Percentiles rank a stretch among this genome's conserved stretches.
phyloP scores from a whole-genome alignment of 2,888 invertebrate genomes.

The Halocaridina rubra region DNA sequence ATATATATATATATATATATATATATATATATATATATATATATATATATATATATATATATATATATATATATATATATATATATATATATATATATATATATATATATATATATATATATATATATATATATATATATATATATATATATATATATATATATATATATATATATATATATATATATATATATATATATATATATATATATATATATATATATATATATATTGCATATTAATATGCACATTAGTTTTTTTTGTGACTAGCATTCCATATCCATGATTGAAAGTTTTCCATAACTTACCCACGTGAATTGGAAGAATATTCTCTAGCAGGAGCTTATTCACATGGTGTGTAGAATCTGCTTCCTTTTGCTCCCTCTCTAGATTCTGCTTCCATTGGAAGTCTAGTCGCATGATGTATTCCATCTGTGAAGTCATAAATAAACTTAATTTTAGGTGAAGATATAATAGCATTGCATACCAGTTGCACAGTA shows the following conservation, averaged over 20 bases:
- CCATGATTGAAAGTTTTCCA: background rate
- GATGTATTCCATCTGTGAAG: slow-evolving; percentile 80
- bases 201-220: background rate
- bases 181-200: background rate
- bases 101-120: slow-evolving; percentile 11
- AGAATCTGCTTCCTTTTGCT: slow-evolving; percentile 87
- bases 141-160: background rate
- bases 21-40: background rate
- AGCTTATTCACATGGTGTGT: slow-evolving; percentile 89
- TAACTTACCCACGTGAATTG: slow-evolving; percentile 84
- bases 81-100: background rate
- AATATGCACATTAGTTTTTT: background rate
- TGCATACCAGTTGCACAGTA: too few species aligned
- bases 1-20: background rate
- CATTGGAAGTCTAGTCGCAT: slow-evolving; percentile 88
- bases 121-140: slow-evolving; percentile 15
- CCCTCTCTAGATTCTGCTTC: slow-evolving; percentile 81
- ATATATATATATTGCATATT: background rate
- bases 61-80: background rate
- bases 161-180: background rate
- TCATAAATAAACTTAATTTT: too few species aligned
- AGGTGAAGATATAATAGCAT: too few species aligned
- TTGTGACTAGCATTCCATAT: too few species aligned
- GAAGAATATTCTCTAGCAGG: slow-evolving; percentile 90
- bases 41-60: background rate